Evolutionary conservation across 1,140 invertebrate species (phyloP).

Genomic region (Zophobas morio): DNA sequence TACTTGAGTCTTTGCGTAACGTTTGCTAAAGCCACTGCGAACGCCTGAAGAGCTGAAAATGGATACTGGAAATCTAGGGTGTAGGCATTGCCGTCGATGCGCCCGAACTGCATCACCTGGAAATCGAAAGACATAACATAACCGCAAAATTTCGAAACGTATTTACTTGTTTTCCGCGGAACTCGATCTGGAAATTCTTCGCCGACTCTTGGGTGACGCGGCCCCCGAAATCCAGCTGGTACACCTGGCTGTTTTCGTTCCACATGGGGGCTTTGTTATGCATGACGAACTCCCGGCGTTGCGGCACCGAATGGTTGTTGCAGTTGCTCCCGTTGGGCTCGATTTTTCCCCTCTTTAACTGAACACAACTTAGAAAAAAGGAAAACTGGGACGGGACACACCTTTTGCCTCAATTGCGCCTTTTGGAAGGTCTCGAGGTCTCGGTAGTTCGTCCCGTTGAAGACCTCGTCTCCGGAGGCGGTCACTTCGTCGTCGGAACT

Average conservation of each 20-base stretch:
- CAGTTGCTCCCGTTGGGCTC: slow-evolving; percentile 71
- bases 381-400: slow-evolving; percentile 63
- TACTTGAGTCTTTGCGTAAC: slow-evolving; percentile 98
- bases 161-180: slow-evolving; percentile 92
- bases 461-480: slow-evolving; percentile 75
- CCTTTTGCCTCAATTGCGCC: slow-evolving; percentile 93
- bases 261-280: slow-evolving; percentile 99
- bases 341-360: slow-evolving; percentile 78
- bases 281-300: slow-evolving; percentile 90
- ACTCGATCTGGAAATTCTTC: slow-evolving; percentile 99
- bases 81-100: slow-evolving; percentile 98
- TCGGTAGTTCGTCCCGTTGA: slow-evolving; percentile 82
- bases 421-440: slow-evolving; percentile 96
- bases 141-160: too few relatives aligned
- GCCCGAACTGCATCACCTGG: slow-evolving; percentile 99
- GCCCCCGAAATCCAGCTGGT: slow-evolving; percentile 99
- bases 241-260: slow-evolving; percentile 99
- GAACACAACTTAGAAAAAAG: slow-evolving; percentile 35
- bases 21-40: slow-evolving; percentile 97
- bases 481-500: slow-evolving; percentile 90
- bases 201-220: slow-evolving; percentile 99
- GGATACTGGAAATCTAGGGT: slow-evolving; percentile 99
- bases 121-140: slow-evolving; percentile 45
- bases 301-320: slow-evolving; percentile 69
- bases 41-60: slow-evolving; percentile 98